Base-by-base conservation (phyloP, 1,140 invertebrate species). In the Drosophila athabasca region DNA sequence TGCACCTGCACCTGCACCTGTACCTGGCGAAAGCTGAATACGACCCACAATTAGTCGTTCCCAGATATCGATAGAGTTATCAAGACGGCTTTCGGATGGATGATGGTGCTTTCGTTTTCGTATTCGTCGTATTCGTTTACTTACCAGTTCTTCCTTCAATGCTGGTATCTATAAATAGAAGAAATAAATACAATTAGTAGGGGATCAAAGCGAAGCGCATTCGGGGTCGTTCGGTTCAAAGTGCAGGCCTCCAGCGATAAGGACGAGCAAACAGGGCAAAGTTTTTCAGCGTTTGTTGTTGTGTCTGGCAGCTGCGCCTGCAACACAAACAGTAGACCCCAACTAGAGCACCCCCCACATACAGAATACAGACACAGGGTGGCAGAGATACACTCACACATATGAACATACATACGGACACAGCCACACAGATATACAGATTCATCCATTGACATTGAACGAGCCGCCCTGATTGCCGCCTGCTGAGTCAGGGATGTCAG, bases 401-500 rank as follows among this genome's bases (percentile, higher is more conserved):
- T n/a, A n/a, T n/a, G n/a, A n/a, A n/a, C n/a, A n/a, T n/a, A n/a
- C n/a, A n/a, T n/a, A n/a, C n/a, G n/a, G 17, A 26, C 26, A 31
- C 8, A 11, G 43, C 24, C 31, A 57, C 45, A 62, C 17, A 19
- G 17, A 19, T 19, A 19, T 19, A 19, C 17, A 19, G 17, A 19
- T 13, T 39, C 39, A 43, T 46, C 35, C 54, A 70, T 54, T 75
- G 79, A 75, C 61, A 83, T 77, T 66, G 75, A 69, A 74, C 69
- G 24, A 46, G 41, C 49, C 48, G 67, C 62, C 31, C 60, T 87
- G 82, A 87, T 87, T 82, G 79, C 66, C 70, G 83, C 65, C 83
- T 88, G 75, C 83, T 78, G 82, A 87, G 74, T 82, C 75, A 87
- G 78, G 62, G 54, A 52, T 71, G 68, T 67, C 62, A 70, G 68